Base-by-base conservation (phyloP, 2,113 vertebrate genomes). In the Motacilla tschutschensis region DNA sequence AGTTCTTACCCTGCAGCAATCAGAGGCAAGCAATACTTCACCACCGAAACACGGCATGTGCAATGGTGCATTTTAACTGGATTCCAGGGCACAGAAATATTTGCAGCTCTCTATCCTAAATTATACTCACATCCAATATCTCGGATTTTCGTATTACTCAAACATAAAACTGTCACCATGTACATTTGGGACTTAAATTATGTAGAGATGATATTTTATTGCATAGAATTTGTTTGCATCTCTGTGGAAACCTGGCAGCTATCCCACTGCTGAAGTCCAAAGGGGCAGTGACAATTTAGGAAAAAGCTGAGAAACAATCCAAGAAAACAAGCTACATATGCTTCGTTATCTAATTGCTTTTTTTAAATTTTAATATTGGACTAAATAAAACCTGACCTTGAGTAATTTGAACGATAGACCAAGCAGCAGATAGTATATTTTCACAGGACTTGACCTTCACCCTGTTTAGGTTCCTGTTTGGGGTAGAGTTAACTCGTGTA, bases 231-330 rank as follows among this genome's bases (percentile, higher is more conserved):
- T 93, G 84, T 92, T 92, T 93, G 26, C 58, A 88, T 93, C 91
- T 94, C 91, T 87, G 73, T 93, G 90, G 93, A 93, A 95, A 94
- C 79, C 85, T 95, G 94, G 89, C 88, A 94, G 36, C 47, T 59
- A 41, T 70, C 50, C 65, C 47, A 59, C 66, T 72, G 70, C 54
- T 2, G 6, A 85, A 83, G 90, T 95, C 91, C 90, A 93, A 88
- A 91, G 87, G 90, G 88, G 76, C 86, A 92, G 59, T 59, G 77
- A 87, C 91, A 91, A 77, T 71, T 92, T 67, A 83, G 28, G 72
- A 67, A 90, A 89, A 90, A 88, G 26, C 71, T 87, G 64, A 90
- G 66, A 79, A 95, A 89, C 53, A 83, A 35, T 57, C 48, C 81
- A 90, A 84, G 51, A 84, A 88, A 88, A 89, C 44, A 90, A 91